Evolutionary conservation across 2,797 vertebrate genomes (phyloP).

Genomic region (Poecilia picta): DNA sequence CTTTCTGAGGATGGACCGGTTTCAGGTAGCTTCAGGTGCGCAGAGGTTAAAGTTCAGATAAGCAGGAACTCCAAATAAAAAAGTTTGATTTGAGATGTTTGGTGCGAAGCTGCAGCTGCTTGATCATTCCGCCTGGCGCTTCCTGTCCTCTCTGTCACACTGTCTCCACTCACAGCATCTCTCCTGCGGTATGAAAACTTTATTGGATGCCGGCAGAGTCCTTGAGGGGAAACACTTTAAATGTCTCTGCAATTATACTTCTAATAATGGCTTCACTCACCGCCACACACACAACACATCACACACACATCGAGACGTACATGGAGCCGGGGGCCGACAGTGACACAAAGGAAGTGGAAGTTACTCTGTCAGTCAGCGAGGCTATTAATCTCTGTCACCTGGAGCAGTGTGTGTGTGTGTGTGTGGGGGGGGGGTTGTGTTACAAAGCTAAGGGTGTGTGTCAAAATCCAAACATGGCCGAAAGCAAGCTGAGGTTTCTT

Average conservation of each 20-base stretch:
- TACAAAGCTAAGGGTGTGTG: constrained; percentile 16
- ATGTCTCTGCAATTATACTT: constrained; percentile 95
- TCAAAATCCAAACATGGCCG: constrained; percentile 29
- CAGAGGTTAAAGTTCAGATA: not conserved
- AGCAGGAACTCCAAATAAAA: not conserved
- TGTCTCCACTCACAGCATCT: constrained; percentile 32
- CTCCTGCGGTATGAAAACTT: constrained; percentile 86
- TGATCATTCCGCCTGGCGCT: constrained; percentile 1
- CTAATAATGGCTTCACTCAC: constrained; percentile 87
- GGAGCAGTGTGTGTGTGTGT: constrained; percentile 39
- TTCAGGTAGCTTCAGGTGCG: not conserved
- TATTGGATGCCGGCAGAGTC: constrained; percentile 94
- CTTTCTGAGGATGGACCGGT: not conserved
- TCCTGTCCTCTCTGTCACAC: constrained; percentile 39
- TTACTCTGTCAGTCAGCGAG: constrained; percentile 67
- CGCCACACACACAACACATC: constrained; percentile 27
- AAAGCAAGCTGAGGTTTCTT: constrained; percentile 35
- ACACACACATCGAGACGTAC: constrained; percentile 30
- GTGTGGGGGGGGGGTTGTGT: constrained; percentile 10
- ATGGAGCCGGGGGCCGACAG: constrained; percentile 49
- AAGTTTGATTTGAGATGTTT: not conserved
- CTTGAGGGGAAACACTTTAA: constrained; percentile 98
- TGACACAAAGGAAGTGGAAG: constrained; percentile 72
- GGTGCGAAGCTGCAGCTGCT: not conserved
- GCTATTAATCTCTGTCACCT: constrained; percentile 78